phyloP scores from a whole-genome alignment of 1,140 invertebrate species.

The Xylocopa sonorina region DNA sequence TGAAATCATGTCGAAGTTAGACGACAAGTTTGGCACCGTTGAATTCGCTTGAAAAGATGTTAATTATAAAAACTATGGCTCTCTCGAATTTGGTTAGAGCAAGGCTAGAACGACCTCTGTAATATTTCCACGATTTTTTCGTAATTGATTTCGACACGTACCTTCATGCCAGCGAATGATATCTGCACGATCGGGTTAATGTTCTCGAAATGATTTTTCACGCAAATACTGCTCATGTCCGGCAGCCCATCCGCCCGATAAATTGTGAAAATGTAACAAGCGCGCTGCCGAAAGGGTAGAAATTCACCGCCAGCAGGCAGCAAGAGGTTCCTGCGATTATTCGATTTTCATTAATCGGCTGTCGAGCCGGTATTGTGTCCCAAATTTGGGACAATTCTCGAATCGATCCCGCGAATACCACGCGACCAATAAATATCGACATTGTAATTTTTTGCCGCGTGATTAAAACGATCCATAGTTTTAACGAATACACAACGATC shows the following conservation, averaged over 20 bases:
- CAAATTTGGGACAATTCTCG: background rate
- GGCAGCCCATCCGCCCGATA: constrained; percentile 86
- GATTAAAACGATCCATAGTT: too few relatives aligned
- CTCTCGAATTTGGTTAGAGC: too few relatives aligned
- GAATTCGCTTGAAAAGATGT: too few relatives aligned
- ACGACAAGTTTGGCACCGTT: too few relatives aligned
- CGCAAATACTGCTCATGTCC: constrained; percentile 77
- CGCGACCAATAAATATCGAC: background rate
- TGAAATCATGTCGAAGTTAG: constrained; percentile 55
- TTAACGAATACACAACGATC: too few relatives aligned
- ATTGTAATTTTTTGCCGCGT: background rate
- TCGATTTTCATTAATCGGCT: constrained; percentile 14
- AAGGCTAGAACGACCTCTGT: too few relatives aligned
- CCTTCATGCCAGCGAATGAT: constrained; percentile 86
- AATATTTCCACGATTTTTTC: background rate
- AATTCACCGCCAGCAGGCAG: constrained; percentile 85
- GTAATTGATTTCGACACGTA: constrained; percentile 67
- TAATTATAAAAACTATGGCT: too few relatives aligned
- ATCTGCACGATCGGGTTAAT: constrained; percentile 85
- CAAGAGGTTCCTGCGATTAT: constrained; percentile 85
- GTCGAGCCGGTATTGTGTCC: background rate
- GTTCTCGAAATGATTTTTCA: constrained; percentile 82
- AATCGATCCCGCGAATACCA: constrained; percentile 15
- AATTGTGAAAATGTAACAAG: constrained; percentile 85
- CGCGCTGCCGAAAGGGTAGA: constrained; percentile 84